Evolutionary conservation across 2,113 vertebrate species (phyloP).

Genomic region (Calcarius ornatus): DNA sequence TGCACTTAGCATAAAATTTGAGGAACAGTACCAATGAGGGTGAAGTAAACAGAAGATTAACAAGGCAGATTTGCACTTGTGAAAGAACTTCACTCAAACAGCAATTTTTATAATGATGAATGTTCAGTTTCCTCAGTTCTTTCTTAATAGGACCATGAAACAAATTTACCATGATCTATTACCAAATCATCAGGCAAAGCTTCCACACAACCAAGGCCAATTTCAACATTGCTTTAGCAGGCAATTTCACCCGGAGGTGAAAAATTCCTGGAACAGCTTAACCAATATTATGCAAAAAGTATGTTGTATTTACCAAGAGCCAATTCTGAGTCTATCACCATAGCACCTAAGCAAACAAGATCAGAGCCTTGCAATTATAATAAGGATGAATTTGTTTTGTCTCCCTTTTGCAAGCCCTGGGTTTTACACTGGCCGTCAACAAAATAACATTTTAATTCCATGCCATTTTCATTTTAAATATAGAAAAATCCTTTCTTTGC

Average conservation of each 20-base stretch:
- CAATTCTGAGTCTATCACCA: conserved; percentile 62
- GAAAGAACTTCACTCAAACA: conserved; percentile 16
- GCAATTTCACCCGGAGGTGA: conserved; percentile 62
- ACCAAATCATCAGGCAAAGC: conserved; percentile 53
- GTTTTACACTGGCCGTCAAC: conserved; percentile 57
- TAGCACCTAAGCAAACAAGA: conserved; percentile 64
- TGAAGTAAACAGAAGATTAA: conserved; percentile 31
- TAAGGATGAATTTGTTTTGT: conserved; percentile 68
- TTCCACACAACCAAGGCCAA: conserved; percentile 41
- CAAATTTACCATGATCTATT: conserved; percentile 53
- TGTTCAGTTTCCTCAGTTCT: not conserved
- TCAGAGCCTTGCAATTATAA: conserved; percentile 65
- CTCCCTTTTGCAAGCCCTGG: not conserved
- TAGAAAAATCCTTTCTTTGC: not conserved
- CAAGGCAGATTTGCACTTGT: conserved; percentile 29
- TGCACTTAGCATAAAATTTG: not conserved
- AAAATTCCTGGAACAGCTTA: conserved; percentile 69
- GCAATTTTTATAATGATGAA: conserved; percentile 47
- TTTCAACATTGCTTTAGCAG: conserved; percentile 63
- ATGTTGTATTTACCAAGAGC: conserved; percentile 62
- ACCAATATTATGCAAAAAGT: conserved; percentile 65
- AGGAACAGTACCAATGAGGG: not conserved
- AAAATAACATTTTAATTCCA: conserved; percentile 61
- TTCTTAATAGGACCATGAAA: conserved; percentile 56
- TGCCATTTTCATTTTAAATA: conserved; percentile 47